Conservation (phyloP, 2,888 invertebrate genomes). For the Aspidiotus rigidus region DNA sequence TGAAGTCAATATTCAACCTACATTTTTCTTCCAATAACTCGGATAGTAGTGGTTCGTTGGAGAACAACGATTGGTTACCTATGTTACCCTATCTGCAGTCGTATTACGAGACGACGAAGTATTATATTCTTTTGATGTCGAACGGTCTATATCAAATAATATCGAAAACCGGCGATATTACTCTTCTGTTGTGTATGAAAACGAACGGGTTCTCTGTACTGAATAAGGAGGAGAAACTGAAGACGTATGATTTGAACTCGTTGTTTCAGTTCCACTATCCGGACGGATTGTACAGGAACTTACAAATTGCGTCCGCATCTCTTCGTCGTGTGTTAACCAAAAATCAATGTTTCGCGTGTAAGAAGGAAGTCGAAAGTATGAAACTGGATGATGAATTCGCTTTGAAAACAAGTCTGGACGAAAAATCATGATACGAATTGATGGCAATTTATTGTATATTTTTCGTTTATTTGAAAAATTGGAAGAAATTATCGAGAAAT, state of each 20-base stretch:
- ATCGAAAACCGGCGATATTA: conserved; percentile 20
- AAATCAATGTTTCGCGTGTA: conserved; percentile 27
- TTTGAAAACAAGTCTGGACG: too few relatives aligned
- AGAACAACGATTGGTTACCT: conserved; percentile 26
- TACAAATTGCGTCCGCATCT: conserved; percentile 23
- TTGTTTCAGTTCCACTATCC: conserved; percentile 24
- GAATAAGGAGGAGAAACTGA: conserved; percentile 5
- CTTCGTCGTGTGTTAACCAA: conserved; percentile 21
- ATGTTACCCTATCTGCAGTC: conserved; percentile 26
- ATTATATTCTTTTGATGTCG: conserved; percentile 22
- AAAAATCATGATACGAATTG: too few relatives aligned
- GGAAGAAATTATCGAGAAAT: too few relatives aligned
- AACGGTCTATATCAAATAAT: conserved; percentile 26
- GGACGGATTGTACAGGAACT: conserved; percentile 15
- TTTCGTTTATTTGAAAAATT: too few relatives aligned
- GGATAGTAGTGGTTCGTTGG: neutral
- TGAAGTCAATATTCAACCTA: conserved; percentile 12
- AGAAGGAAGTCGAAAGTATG: conserved; percentile 17
- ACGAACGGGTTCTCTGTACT: conserved; percentile 24
- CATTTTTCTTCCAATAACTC: neutral
- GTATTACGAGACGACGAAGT: conserved; percentile 26
- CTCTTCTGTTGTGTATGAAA: conserved; percentile 18
- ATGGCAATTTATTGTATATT: too few relatives aligned
- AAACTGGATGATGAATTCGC: too few relatives aligned
- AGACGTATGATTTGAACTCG: conserved; percentile 26